Percentiles rank a stretch among this genome's conserved stretches.
Evolutionary conservation across 2,888 invertebrate genomes (phyloP).

Genomic region (Cactoblastis cactorum): DNA sequence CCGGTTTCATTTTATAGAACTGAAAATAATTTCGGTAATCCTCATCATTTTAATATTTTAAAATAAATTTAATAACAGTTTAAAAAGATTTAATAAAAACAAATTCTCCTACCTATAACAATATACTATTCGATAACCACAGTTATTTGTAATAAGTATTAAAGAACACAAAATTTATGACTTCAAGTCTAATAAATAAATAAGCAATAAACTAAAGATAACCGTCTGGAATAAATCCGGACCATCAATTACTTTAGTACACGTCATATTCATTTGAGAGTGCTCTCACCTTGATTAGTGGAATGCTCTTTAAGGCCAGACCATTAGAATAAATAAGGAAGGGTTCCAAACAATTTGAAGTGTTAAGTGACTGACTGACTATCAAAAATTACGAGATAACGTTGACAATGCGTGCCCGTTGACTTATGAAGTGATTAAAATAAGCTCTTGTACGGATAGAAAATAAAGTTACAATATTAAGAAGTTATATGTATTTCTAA

Average conservation of each 20-base stretch:
- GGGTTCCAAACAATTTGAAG: constrained; percentile 70
- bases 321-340: constrained; percentile 75
- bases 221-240: constrained; percentile 18
- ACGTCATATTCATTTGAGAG: constrained; percentile 73
- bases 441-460: constrained; percentile 42
- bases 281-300: constrained; percentile 70
- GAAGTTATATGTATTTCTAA: no score
- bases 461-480: constrained; percentile 18
- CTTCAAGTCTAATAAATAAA: constrained; percentile 19
- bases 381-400: constrained; percentile 78
- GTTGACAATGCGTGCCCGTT: constrained; percentile 62
- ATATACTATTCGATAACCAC: not conserved
- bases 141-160: not conserved
- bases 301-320: constrained; percentile 68
- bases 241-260: constrained; percentile 64
- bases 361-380: constrained; percentile 74
- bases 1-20: not conserved
- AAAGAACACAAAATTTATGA: constrained; percentile 8
- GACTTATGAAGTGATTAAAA: constrained; percentile 76
- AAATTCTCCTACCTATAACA: not conserved
- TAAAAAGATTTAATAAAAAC: no score
- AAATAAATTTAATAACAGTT: no score
- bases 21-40: no score
- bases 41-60: no score
- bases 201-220: constrained; percentile 25